Conservation (phyloP, 1,140 invertebrate species). For the Lasioglossum baleicum region DNA sequence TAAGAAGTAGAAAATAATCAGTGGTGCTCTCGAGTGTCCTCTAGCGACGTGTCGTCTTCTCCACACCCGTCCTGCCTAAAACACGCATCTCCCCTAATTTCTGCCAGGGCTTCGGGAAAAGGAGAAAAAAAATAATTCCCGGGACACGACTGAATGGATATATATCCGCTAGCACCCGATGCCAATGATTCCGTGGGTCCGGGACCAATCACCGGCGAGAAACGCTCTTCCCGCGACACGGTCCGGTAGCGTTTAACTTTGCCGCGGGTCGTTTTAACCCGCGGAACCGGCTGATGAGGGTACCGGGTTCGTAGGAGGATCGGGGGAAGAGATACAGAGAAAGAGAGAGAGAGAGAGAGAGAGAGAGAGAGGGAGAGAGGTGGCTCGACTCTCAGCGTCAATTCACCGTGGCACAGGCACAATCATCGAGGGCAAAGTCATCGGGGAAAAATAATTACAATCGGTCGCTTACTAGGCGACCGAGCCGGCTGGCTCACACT, state of each 20-base stretch:
- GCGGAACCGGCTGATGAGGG: slow-evolving; percentile 61
- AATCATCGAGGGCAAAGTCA: slow-evolving; percentile 60
- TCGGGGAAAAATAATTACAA: slow-evolving; percentile 77
- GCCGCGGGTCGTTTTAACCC: slow-evolving; percentile 49
- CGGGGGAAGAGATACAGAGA: too few relatives aligned
- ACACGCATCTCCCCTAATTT: background rate
- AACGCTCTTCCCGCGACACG: slow-evolving; percentile 51
- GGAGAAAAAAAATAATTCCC: background rate
- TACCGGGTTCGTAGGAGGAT: too few relatives aligned
- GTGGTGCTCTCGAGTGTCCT: slow-evolving; percentile 27
- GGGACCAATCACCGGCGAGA: slow-evolving; percentile 37
- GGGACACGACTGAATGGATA: background rate
- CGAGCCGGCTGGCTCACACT: slow-evolving; percentile 15
- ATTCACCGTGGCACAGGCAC: slow-evolving; percentile 62
- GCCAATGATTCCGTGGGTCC: slow-evolving; percentile 32
- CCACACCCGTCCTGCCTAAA: slow-evolving; percentile 7
- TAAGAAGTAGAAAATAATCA: slow-evolving; percentile 35
- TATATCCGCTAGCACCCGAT: background rate
- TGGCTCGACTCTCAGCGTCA: slow-evolving; percentile 57
- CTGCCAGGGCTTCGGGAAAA: background rate
- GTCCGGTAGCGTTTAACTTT: slow-evolving; percentile 68
- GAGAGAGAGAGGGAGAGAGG: too few relatives aligned
- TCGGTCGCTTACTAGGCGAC: slow-evolving; percentile 58
- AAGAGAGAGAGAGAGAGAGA: too few relatives aligned
- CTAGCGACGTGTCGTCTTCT: background rate